Base-by-base conservation (phyloP, 30 jellyfish, hydroid and myxozoan genomes). In the Aurelia aurita region DNA sequence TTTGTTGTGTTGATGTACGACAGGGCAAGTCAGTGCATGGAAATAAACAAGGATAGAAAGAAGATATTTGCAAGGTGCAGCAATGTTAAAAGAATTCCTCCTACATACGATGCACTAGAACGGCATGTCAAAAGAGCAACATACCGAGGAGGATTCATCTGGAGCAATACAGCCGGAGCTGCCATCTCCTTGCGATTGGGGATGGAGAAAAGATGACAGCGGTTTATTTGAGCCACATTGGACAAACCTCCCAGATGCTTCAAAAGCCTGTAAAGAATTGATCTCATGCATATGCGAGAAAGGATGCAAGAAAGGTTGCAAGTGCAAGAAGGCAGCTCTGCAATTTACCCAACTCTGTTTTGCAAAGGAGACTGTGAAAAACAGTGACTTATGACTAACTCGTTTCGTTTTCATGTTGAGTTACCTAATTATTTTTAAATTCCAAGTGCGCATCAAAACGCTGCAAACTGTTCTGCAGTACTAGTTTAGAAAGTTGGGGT, bases 201-300 rank as follows among this genome's bases (percentile, higher is more conserved):
- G 79, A 67, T 67, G 79, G 79, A 67, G 67, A 67, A 67, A 67
- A 31, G 79, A 67, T 67, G 79, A 67, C 79, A 67, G 69, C 79
- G 22, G 79, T 67, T 67, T 67, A 67, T 67, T 21, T 67, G 79
- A 67, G 79, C 79, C 79, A 26, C 61, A 67, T 67, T 67, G 79
- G 79, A 67, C 79, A 12, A 67, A 67, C 67, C 79, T 67, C 79
- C 79, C 79, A 67, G 79, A 67, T 67, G 79, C 79, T 67, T 67
- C 79, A 21, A 67, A 67, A 67, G 79, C 79, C 79, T 67, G 79
- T 67, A 67, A 67, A 27, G 62, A 59, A 16, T 25, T 59, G 25
- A 59, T 59, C 8, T 59, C 72, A 20, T 59, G 72, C 25, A 67
- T 10, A 28, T 67, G 79, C 79, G 26, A 67, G 61, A 35, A 35